Conservation (phyloP, 2,113 vertebrate genomes). For the Drymodes brunneopygia region DNA sequence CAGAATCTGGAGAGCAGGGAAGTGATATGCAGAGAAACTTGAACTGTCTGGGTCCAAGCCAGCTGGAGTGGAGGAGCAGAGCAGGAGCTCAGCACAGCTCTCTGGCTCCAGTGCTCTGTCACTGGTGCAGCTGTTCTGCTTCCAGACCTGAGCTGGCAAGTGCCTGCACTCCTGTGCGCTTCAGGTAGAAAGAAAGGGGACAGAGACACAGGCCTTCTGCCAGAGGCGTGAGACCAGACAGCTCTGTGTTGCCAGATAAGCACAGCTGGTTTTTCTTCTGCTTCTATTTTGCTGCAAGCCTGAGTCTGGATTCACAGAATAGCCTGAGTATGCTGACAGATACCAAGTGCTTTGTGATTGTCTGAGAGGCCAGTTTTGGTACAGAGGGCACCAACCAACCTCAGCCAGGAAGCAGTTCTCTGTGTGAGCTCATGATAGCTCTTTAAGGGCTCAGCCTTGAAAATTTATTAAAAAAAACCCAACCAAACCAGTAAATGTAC, state of each 20-base stretch:
- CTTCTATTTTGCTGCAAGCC: background rate
- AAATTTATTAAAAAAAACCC: background rate
- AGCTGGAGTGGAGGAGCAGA: background rate
- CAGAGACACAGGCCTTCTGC: background rate
- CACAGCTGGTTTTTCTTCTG: background rate
- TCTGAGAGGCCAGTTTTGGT: background rate
- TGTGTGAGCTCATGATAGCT: accelerated
- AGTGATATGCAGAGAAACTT: background rate
- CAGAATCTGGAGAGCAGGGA: background rate
- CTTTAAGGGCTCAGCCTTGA: background rate
- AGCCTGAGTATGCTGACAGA: background rate
- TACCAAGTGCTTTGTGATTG: background rate
- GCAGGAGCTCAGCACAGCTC: background rate
- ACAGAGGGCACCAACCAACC: background rate
- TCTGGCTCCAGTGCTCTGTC: background rate
- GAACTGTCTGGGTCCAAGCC: background rate
- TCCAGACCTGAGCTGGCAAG: background rate
- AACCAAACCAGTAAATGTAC: background rate
- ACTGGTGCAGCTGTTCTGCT: background rate
- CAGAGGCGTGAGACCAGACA: background rate
- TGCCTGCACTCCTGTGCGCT: background rate
- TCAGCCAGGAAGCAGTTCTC: background rate
- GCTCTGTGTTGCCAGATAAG: background rate
- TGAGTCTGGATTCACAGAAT: background rate
- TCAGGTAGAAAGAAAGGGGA: background rate